Conservation (phyloP, 2,888 invertebrate genomes). For the Habrosyne pyritoides region DNA sequence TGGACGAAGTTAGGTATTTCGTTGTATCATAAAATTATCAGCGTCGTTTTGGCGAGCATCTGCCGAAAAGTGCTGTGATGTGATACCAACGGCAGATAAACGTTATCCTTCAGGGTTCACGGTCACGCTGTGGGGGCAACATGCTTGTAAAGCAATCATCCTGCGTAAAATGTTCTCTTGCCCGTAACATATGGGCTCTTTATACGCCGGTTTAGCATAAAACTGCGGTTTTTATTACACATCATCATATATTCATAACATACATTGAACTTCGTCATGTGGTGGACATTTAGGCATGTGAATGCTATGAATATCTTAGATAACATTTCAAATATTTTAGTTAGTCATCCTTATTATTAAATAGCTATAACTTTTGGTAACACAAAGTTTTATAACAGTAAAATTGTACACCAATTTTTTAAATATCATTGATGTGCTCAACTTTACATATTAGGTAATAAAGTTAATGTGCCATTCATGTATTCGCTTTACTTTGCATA, state of each 20-base stretch:
- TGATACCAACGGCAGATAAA: conserved; percentile 67
- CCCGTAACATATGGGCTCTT: conserved; percentile 44
- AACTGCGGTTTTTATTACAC: conserved; percentile 43
- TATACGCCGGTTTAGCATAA: conserved; percentile 42
- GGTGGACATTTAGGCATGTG: conserved; percentile 48
- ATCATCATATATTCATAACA: conserved; percentile 17
- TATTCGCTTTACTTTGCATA: no score
- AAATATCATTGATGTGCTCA: no score
- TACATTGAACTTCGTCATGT: conserved; percentile 56
- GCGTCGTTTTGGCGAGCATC: conserved; percentile 66
- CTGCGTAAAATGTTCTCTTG: conserved; percentile 43
- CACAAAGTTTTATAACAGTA: no score
- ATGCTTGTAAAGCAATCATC: conserved; percentile 48
- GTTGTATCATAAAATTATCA: conserved; percentile 54
- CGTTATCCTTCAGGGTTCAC: conserved; percentile 63
- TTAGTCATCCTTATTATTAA: conserved; percentile 13
- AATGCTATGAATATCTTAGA: conserved; percentile 25
- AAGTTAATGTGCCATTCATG: no score
- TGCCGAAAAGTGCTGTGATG: conserved; percentile 67
- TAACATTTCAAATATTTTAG: conserved; percentile 27
- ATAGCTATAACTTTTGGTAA: background rate
- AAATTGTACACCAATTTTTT: no score
- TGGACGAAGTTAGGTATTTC: conserved; percentile 14
- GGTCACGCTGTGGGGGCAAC: conserved; percentile 58
- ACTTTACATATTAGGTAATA: no score